phyloP scores from a whole-genome alignment of 2,113 vertebrate species.

The Ophiodon elongatus region DNA sequence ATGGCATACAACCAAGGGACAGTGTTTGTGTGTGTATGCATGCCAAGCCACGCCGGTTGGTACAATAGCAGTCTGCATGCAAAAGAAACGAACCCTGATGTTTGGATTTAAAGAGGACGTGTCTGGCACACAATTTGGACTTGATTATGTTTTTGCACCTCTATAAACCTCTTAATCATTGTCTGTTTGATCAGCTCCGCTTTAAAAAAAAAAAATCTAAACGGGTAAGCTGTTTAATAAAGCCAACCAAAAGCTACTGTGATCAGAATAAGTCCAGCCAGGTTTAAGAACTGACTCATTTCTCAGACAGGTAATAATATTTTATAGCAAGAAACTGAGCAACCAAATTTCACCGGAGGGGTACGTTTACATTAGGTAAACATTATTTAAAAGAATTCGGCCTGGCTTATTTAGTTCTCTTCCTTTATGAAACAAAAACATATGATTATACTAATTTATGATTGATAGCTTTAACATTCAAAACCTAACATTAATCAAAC shows the following conservation, averaged over 20 bases:
- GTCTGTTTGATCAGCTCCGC: slow-evolving; percentile 24
- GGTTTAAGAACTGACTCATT: slow-evolving; percentile 6
- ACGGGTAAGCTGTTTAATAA: not conserved
- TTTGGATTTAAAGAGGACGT: slow-evolving; percentile 59
- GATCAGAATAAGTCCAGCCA: not conserved
- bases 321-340: not conserved
- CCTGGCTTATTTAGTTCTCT: not conserved
- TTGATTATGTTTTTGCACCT: slow-evolving; percentile 20
- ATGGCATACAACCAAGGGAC: slow-evolving; percentile 57
- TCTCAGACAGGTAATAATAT: not conserved
- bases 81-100: slow-evolving; percentile 38
- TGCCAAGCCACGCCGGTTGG: slow-evolving; percentile 31
- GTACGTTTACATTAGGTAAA: not conserved
- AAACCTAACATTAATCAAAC: not conserved
- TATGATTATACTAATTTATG: not conserved
- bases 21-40: slow-evolving; percentile 19
- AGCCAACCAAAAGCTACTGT: not conserved
- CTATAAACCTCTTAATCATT: slow-evolving; percentile 20
- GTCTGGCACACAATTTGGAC: slow-evolving; percentile 33
- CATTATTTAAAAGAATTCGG: not conserved
- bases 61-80: slow-evolving; percentile 39
- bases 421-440: not conserved
- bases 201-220: slow-evolving; percentile 15
- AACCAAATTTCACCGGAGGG: not conserved
- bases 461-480: not conserved